Percentiles rank a stretch among this genome's conserved stretches.
Evolutionary conservation across 2,888 invertebrate species (phyloP).

Genomic region (Icerya purchasi): DNA sequence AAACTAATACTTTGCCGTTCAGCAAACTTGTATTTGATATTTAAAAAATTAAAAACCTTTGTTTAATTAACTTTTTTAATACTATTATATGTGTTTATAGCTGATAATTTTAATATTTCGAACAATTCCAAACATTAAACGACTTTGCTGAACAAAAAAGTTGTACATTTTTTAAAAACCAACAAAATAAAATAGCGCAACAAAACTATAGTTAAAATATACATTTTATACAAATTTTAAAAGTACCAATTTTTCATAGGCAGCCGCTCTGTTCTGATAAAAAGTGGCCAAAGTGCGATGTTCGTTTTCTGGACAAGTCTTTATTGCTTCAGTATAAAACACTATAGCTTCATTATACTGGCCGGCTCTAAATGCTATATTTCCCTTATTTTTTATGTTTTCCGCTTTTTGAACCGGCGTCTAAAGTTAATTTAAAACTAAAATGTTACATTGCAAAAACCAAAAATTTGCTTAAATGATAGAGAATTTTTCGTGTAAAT

Average conservation of each 20-base stretch:
- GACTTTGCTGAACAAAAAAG: too few species aligned
- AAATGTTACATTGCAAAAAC: not conserved
- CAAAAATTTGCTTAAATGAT: not conserved
- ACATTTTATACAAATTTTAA: too few species aligned
- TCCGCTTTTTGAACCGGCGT: constrained; percentile 51
- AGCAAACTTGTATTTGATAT: too few species aligned
- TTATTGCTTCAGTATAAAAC: constrained; percentile 81
- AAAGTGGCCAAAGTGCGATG: constrained; percentile 62
- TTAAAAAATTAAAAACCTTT: too few species aligned
- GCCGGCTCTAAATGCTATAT: constrained; percentile 59
- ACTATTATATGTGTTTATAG: too few species aligned
- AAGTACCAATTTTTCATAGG: constrained; percentile 69
- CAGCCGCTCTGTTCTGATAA: constrained; percentile 89
- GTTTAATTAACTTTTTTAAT: too few species aligned
- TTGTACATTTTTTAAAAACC: too few species aligned
- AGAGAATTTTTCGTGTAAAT: not conserved
- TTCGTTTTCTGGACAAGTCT: constrained; percentile 55
- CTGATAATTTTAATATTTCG: too few species aligned
- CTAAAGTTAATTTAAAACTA: constrained; percentile 20
- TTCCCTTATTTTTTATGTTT: constrained; percentile 69
- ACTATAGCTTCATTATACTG: constrained; percentile 79
- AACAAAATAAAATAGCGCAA: too few species aligned
- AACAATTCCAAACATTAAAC: too few species aligned
- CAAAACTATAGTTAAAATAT: too few species aligned
- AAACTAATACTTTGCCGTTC: too few species aligned